A percentile compares a stretch with the other conserved stretches of the same genome.
Conservation (phyloP, 2,888 invertebrate species). For the Melinaea marsaeus region DNA sequence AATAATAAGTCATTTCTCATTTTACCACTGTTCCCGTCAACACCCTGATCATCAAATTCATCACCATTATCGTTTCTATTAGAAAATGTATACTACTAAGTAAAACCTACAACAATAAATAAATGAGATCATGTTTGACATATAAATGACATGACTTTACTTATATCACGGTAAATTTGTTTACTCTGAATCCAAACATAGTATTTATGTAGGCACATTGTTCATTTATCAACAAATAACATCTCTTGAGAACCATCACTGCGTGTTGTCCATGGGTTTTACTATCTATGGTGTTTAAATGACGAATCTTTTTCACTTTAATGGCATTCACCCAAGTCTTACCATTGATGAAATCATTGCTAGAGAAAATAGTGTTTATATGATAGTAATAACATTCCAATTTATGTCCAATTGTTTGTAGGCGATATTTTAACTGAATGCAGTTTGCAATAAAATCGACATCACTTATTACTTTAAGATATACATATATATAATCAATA, state of each 20-base stretch:
- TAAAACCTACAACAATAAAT: no score
- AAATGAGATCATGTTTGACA: no score
- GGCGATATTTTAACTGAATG: constrained; percentile 27
- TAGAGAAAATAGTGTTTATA: constrained; percentile 5
- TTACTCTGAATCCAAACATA: constrained; percentile 30
- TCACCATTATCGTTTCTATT: no score
- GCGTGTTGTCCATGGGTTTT: neutral
- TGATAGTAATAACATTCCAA: constrained; percentile 23
- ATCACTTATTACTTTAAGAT: constrained; percentile 18
- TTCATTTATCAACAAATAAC: constrained; percentile 27
- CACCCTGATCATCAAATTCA: no score
- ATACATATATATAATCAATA: constrained; percentile 23
- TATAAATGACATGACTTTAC: no score
- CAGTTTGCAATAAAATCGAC: constrained; percentile 28
- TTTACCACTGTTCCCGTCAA: no score
- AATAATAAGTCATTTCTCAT: no score
- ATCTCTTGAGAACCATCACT: constrained; percentile 26
- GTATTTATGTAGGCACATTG: constrained; percentile 31
- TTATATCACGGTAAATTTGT: neutral
- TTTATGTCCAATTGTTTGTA: constrained; percentile 26
- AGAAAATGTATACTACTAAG: no score
- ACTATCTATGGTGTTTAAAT: no score
- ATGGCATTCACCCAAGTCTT: no score
- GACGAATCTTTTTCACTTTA: no score
- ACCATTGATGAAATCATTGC: no score